phyloP scores from a whole-genome alignment of 2,888 invertebrate genomes.

The Metacarcinus magister region DNA sequence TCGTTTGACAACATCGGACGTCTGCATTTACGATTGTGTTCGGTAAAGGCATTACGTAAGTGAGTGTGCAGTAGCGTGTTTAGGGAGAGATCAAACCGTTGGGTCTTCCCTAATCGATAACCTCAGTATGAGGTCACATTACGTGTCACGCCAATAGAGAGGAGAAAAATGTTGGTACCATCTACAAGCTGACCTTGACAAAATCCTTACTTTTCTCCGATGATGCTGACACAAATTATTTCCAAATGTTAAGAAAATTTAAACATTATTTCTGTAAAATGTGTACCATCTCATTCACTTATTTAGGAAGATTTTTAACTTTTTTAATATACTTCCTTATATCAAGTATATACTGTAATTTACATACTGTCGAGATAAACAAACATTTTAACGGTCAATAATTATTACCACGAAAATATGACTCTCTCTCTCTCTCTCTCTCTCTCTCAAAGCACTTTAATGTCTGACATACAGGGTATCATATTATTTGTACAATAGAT shows the following conservation, averaged over 20 bases:
- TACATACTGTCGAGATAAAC: not conserved
- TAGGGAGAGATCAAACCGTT: not conserved
- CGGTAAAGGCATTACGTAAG: not conserved
- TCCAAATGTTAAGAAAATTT: not conserved
- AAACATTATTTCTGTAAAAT: no score
- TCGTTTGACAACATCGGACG: not conserved
- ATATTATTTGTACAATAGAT: no score
- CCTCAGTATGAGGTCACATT: not conserved
- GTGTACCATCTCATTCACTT: no score
- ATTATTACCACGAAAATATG: not conserved
- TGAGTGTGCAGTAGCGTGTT: not conserved
- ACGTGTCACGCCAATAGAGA: not conserved
- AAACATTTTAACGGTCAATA: not conserved
- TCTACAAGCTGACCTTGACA: not conserved
- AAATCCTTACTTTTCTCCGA: not conserved
- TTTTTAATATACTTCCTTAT: no score
- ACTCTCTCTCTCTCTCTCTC: not conserved
- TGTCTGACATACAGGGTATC: no score
- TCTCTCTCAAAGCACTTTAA: no score
- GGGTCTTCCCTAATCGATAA: not conserved
- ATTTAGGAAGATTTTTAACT: no score
- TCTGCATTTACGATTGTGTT: not conserved
- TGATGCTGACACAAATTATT: not conserved
- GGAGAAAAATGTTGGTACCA: not conserved
- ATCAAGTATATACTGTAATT: not conserved